A percentile compares a stretch with the other conserved stretches of the same genome.
phyloP scores from a whole-genome alignment of 2,888 invertebrate genomes.

The Hymenopus coronatus region DNA sequence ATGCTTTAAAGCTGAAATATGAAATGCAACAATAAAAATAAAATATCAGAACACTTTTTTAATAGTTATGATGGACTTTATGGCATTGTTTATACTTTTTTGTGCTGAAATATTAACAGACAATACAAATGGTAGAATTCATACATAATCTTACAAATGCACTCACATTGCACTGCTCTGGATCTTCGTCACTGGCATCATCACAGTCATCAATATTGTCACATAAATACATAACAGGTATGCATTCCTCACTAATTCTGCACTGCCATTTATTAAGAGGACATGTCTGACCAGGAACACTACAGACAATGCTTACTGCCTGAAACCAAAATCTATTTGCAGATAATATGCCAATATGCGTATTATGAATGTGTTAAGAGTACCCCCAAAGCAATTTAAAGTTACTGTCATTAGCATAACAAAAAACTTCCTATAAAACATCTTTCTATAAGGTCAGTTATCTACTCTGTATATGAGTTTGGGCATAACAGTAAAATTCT shows the following conservation, averaged over 20 bases:
- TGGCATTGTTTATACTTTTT: neutral
- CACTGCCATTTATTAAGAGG: slow-evolving; percentile 62
- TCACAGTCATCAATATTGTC: slow-evolving; percentile 63
- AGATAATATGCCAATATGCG: too few relatives aligned
- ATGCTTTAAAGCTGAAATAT: too few relatives aligned
- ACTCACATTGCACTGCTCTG: slow-evolving; percentile 57
- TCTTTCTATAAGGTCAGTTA: too few relatives aligned
- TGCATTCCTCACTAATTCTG: slow-evolving; percentile 57
- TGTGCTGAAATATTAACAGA: neutral
- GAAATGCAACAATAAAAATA: too few relatives aligned
- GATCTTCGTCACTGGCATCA: slow-evolving; percentile 62
- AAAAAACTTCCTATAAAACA: too few relatives aligned
- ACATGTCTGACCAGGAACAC: slow-evolving; percentile 48
- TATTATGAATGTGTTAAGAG: too few relatives aligned
- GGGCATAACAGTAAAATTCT: too few relatives aligned
- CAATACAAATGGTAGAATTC: neutral
- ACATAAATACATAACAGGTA: slow-evolving; percentile 61
- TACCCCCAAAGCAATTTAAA: too few relatives aligned
- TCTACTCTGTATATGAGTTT: too few relatives aligned
- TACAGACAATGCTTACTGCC: slow-evolving; percentile 63
- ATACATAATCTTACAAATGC: neutral
- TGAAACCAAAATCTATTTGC: slow-evolving; percentile 34
- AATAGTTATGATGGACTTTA: neutral
- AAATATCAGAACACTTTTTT: too few relatives aligned
- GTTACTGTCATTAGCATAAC: too few relatives aligned